Evolutionary conservation across 2,113 vertebrate genomes (phyloP).

Genomic region (Perca fluviatilis): DNA sequence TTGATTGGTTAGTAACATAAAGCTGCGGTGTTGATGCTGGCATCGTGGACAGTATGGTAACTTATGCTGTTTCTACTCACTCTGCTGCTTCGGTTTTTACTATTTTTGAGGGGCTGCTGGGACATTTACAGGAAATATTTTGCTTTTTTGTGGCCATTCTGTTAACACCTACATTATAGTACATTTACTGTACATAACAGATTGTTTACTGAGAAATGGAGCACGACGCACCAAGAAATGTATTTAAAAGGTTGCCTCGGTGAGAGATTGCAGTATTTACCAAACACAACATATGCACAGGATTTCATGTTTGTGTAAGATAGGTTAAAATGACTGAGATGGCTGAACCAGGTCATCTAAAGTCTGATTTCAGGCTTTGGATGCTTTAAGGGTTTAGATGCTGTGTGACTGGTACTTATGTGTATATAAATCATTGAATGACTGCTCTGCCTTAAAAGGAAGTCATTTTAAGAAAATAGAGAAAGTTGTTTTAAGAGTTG

Average conservation of each 20-base stretch:
- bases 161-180: slow-evolving; percentile 18
- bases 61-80: not conserved
- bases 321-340: not conserved
- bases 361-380: not conserved
- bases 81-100: not conserved
- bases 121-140: slow-evolving; percentile 34
- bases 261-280: slow-evolving; percentile 18
- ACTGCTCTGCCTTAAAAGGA: not conserved
- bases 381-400: not conserved
- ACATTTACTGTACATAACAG: slow-evolving; percentile 33
- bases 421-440: not conserved
- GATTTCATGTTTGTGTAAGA: slow-evolving; percentile 27
- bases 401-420: not conserved
- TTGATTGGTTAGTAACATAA: not conserved
- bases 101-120: slow-evolving; percentile 2
- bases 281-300: slow-evolving; percentile 18
- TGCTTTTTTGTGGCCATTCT: slow-evolving; percentile 6
- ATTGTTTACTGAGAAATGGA: slow-evolving; percentile 38
- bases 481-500: slow-evolving; percentile 4
- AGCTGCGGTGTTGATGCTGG: not conserved
- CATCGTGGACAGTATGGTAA: not conserved
- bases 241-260: slow-evolving; percentile 31
- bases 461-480: not conserved
- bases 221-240: slow-evolving; percentile 46
- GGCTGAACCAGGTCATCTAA: not conserved